Evolutionary conservation across 2,888 invertebrate species (phyloP).

Genomic region (Proisotoma minuta): DNA sequence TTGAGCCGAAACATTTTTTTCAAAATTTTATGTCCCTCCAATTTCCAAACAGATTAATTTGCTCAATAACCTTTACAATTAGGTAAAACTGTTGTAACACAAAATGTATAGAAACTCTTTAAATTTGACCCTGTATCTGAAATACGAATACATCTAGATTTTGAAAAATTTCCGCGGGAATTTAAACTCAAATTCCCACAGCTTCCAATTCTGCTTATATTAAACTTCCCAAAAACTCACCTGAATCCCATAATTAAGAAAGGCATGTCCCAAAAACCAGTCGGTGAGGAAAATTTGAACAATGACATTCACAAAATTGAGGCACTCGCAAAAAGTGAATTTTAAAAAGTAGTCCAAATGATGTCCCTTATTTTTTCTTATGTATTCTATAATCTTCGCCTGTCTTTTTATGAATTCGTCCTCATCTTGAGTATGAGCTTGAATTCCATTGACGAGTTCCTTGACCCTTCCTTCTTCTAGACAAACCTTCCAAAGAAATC

Average conservation of each 20-base stretch:
- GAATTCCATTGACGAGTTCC: slow-evolving; percentile 58
- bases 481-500: slow-evolving; percentile 2
- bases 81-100: too few relatives aligned
- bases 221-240: not conserved
- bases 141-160: too few relatives aligned
- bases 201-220: not conserved
- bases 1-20: too few relatives aligned
- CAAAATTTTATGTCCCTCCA: too few relatives aligned
- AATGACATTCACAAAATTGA: slow-evolving; percentile 67
- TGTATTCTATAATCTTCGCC: slow-evolving; percentile 58
- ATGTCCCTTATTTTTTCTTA: slow-evolving; percentile 57
- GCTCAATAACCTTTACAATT: too few relatives aligned
- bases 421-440: slow-evolving; percentile 58
- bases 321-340: slow-evolving; percentile 66
- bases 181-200: too few relatives aligned
- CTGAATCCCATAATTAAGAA: slow-evolving; percentile 2
- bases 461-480: slow-evolving; percentile 61
- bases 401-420: slow-evolving; percentile 58
- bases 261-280: slow-evolving; percentile 3
- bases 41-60: too few relatives aligned
- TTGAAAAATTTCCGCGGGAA: too few relatives aligned
- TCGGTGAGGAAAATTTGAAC: slow-evolving; percentile 1
- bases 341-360: slow-evolving; percentile 64
- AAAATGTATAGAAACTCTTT: too few relatives aligned
- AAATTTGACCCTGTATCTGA: too few relatives aligned